These are phyloP conservation scores for Anas bernieri DNA, from an alignment of 2,797 vertebrate species.

Conservation along the genomic window DNA sequence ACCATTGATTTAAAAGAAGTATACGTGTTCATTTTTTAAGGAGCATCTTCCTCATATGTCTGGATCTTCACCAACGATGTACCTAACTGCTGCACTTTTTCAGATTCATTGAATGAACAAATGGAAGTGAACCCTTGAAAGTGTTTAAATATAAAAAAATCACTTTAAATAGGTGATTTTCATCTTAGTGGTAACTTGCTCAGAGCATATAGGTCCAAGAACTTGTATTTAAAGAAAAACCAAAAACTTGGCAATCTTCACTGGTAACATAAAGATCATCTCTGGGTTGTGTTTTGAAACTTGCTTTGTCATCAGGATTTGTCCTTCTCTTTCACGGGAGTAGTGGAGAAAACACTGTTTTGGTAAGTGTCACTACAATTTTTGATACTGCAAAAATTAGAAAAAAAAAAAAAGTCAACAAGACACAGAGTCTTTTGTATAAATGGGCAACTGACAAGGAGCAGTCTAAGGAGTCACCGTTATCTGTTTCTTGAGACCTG, in stretches of 20 bases:
- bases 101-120: not conserved
- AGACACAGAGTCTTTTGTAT: too few species aligned
- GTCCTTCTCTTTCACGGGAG: too few species aligned
- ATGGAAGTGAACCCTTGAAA: not conserved
- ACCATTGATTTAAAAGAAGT: not conserved
- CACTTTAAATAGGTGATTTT: slow-evolving; percentile 38
- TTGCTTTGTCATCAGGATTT: not conserved
- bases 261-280: not conserved
- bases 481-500: not conserved
- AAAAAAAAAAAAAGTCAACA: too few species aligned
- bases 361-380: too few species aligned
- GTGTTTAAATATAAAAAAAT: not conserved
- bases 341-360: too few species aligned
- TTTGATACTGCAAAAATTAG: too few species aligned
- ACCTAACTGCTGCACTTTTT: not conserved
- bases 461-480: not conserved
- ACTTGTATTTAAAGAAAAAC: not conserved
- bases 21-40: not conserved
- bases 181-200: slow-evolving; percentile 20
- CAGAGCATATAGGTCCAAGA: slow-evolving; percentile 11
- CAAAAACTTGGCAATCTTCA: not conserved
- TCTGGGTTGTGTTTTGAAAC: not conserved
- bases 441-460: too few species aligned
- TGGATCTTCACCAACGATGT: not conserved
- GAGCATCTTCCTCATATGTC: not conserved